Percentiles rank a stretch among this genome's conserved stretches.
These are phyloP conservation scores for Limulus polyphemus DNA, from an alignment of 2,888 invertebrate genomes.

Conservation along the genomic window DNA sequence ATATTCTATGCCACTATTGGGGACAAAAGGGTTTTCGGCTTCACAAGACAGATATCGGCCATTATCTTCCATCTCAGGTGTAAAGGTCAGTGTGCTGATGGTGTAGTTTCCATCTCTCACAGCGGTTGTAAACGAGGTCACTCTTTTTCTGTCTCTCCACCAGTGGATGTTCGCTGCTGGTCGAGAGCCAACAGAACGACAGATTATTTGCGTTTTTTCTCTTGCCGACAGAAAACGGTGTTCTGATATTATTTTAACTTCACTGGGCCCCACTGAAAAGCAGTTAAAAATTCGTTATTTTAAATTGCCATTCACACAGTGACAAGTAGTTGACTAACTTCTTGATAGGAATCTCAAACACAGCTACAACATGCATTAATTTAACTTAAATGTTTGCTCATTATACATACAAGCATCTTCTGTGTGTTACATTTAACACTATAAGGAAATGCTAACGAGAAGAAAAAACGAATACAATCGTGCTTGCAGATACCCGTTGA, in stretches of 20 bases:
- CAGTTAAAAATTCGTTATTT: too few species aligned
- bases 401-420: too few species aligned
- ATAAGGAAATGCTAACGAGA: too few species aligned
- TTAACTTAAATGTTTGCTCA: too few species aligned
- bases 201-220: slow-evolving; percentile 64
- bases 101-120: slow-evolving; percentile 25
- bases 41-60: slow-evolving; percentile 42
- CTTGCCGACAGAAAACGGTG: slow-evolving; percentile 44
- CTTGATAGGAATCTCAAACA: too few species aligned
- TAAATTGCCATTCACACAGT: too few species aligned
- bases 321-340: too few species aligned
- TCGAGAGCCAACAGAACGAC: slow-evolving; percentile 67
- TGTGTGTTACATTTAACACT: too few species aligned
- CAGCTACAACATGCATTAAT: too few species aligned
- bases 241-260: slow-evolving; percentile 62
- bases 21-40: slow-evolving; percentile 26
- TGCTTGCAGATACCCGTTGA: too few species aligned
- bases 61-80: slow-evolving; percentile 24
- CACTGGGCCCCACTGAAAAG: slow-evolving; percentile 58
- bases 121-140: slow-evolving; percentile 43
- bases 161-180: slow-evolving; percentile 73
- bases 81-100: slow-evolving; percentile 23
- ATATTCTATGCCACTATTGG: slow-evolving; percentile 24
- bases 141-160: slow-evolving; percentile 62
- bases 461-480: too few species aligned